Evolutionary conservation across 2,888 invertebrate genomes (phyloP).

Genomic region (Melitaea athalia): DNA sequence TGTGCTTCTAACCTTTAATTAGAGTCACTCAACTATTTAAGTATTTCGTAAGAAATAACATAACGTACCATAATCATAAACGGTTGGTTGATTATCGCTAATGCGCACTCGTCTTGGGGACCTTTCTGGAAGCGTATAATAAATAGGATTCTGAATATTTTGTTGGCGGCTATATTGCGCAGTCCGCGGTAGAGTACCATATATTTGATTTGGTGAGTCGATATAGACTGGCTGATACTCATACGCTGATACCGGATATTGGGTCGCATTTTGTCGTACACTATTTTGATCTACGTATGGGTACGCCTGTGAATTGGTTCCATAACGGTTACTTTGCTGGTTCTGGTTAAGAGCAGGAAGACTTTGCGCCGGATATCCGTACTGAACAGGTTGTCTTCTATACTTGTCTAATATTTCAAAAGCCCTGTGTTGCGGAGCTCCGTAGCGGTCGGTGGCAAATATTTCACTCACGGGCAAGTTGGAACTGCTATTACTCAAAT

Average conservation of each 20-base stretch:
- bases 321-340: slow-evolving; percentile 44
- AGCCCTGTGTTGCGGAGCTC: slow-evolving; percentile 66
- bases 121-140: slow-evolving; percentile 65
- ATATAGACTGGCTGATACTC: slow-evolving; percentile 55
- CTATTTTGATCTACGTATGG: slow-evolving; percentile 61
- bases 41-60: not conserved
- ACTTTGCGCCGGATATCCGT: slow-evolving; percentile 72
- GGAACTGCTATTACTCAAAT: slow-evolving; percentile 59
- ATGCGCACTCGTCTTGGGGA: slow-evolving; percentile 72
- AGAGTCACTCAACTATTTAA: not conserved
- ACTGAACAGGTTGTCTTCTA: slow-evolving; percentile 62
- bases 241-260: slow-evolving; percentile 47
- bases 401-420: slow-evolving; percentile 72
- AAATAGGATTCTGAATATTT: slow-evolving; percentile 50
- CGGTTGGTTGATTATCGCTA: slow-evolving; percentile 66
- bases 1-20: not conserved
- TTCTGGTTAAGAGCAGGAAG: slow-evolving; percentile 68
- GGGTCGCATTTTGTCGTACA: slow-evolving; percentile 49
- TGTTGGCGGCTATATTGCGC: slow-evolving; percentile 48
- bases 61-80: slow-evolving; percentile 75
- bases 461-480: slow-evolving; percentile 70
- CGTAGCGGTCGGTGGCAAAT: slow-evolving; percentile 72
- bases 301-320: slow-evolving; percentile 43
- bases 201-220: slow-evolving; percentile 54
- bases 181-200: slow-evolving; percentile 63